Base-by-base conservation (phyloP, 2,797 vertebrate species). In the Scomberomorus guttatus region DNA sequence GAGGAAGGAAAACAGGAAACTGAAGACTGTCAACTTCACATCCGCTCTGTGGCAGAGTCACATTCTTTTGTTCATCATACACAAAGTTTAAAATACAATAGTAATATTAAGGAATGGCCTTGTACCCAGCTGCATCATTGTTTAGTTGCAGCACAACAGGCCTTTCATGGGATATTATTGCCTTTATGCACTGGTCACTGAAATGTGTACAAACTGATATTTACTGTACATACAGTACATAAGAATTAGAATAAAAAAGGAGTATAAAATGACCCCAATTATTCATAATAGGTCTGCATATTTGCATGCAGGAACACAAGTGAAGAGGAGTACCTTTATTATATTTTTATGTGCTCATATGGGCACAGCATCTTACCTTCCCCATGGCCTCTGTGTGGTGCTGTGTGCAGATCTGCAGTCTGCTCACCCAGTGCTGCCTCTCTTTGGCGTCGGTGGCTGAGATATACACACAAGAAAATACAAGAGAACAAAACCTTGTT, bases 361-460 rank as follows among this genome's bases (percentile, higher is more conserved):
- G 6, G 17, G 34, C 1, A 1, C 9, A 10, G 1, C 14, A 2
- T 8, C 88, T 89, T 93, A 99, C 98, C 98, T 99, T 99, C 59
- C 98, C 98, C 91, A 99, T 97, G 78, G 98, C 98, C 93, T 99
- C 98, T 0, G 98, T 99, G 93, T 99, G 98, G 86, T 99, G 98
- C 58, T 99, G 98, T 0, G 98, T 97, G 89, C 98, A 99, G 82
- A 99, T 97, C 94, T 99, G 98, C 56, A 99, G 96, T 72, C 98
- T 94, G 95, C 98, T 99, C 80, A 99, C 98, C 98, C 98, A 99
- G 75, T 99, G 98, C 58, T 99, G 98, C 50, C 98, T 95, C 85
- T 99, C 98, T 87, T 99, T 99, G 89, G 98, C 98, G 86, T 99
- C 98, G 1, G 96, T 93, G 77, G 97, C 98, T 99, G 80, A 56